Conservation (phyloP, 2,797 vertebrate genomes). For the Fratercula arctica region DNA sequence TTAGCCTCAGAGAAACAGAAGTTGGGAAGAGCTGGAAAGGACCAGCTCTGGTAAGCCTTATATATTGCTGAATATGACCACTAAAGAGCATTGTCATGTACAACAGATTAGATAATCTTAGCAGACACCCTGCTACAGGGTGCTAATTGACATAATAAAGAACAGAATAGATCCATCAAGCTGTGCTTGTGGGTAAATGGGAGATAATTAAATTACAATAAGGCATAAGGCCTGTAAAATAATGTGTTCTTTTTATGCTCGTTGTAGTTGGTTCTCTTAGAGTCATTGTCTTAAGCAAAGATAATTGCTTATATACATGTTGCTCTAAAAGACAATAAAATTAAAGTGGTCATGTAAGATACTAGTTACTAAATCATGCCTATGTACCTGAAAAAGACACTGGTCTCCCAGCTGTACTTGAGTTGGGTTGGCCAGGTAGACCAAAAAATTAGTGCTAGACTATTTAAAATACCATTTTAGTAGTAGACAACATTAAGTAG, state of each 20-base stretch:
- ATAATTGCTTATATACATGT: background rate
- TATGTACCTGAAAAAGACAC: background rate
- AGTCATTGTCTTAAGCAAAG: background rate
- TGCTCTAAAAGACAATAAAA: background rate
- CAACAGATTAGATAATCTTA: constrained; percentile 26
- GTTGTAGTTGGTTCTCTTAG: background rate
- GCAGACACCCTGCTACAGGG: background rate
- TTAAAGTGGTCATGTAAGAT: background rate
- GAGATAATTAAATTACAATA: constrained; percentile 37
- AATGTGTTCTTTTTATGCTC: background rate
- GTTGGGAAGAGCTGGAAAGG: background rate
- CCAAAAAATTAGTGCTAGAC: background rate
- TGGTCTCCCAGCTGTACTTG: background rate
- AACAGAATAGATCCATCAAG: constrained; percentile 23
- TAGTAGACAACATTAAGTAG: background rate
- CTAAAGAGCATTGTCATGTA: background rate
- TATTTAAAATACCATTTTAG: background rate
- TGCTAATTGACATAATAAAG: constrained; percentile 30
- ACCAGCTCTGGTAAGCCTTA: background rate
- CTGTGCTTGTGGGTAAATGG: constrained; percentile 26
- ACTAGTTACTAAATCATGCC: background rate
- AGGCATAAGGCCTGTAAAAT: constrained; percentile 25
- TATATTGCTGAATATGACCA: background rate
- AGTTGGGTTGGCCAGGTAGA: background rate
- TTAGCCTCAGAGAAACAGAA: background rate